phyloP scores from a whole-genome alignment of 2,888 invertebrate species.

The Ptychoptera contaminata region DNA sequence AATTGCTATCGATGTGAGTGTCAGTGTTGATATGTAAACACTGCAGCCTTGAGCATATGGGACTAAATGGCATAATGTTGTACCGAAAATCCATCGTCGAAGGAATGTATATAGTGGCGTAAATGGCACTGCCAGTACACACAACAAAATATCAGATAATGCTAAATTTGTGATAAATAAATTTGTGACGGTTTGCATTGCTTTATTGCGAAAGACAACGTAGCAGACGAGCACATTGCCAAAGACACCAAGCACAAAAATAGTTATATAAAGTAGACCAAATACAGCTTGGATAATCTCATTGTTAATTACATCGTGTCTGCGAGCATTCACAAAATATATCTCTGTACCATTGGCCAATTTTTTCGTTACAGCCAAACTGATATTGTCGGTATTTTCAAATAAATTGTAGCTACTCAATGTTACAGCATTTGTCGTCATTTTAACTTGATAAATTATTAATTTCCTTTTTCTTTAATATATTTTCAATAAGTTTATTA shows the following conservation, averaged over 20 bases:
- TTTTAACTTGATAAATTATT: too few species aligned
- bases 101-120: constrained; percentile 78
- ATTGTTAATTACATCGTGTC: constrained; percentile 42
- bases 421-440: too few species aligned
- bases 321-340: neutral
- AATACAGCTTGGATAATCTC: constrained; percentile 56
- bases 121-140: constrained; percentile 71
- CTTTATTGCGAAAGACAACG: constrained; percentile 66
- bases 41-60: constrained; percentile 76
- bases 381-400: too few species aligned
- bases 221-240: constrained; percentile 75
- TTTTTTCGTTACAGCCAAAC: too few species aligned
- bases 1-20: constrained; percentile 81
- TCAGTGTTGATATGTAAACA: constrained; percentile 80
- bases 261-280: constrained; percentile 56
- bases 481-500: too few species aligned
- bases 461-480: too few species aligned
- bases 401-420: too few species aligned
- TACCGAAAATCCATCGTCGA: constrained; percentile 72
- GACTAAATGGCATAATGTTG: constrained; percentile 66
- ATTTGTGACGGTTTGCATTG: constrained; percentile 88
- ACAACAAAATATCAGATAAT: constrained; percentile 71
- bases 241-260: constrained; percentile 65
- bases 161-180: constrained; percentile 83
- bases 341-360: too few species aligned